These are phyloP conservation scores for Formica exsecta DNA, from an alignment of 1,140 invertebrate species.

Conservation along the genomic window DNA sequence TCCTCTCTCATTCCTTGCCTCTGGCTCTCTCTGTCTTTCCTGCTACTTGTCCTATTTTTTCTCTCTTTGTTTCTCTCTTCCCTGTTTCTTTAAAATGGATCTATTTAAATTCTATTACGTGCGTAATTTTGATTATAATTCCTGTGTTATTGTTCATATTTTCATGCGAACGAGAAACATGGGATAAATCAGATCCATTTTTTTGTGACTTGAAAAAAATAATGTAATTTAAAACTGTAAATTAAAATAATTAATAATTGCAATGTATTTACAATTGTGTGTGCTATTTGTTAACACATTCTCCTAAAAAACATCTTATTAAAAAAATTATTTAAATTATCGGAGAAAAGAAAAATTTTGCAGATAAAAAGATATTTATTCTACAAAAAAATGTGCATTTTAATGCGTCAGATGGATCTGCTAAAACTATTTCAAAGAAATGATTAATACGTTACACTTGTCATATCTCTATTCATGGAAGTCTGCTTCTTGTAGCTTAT, in stretches of 20 bases:
- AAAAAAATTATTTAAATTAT: background rate
- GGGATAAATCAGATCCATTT: background rate
- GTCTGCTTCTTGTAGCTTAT: background rate
- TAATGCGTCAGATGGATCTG: background rate
- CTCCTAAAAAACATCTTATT: background rate
- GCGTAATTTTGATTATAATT: background rate
- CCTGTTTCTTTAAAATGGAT: background rate
- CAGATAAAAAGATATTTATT: background rate
- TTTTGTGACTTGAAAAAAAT: background rate
- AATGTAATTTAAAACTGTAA: background rate
- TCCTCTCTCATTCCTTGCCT: slow-evolving; percentile 35
- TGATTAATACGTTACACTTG: background rate
- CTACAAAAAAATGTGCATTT: background rate
- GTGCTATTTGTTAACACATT: background rate
- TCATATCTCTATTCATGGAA: background rate
- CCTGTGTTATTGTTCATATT: background rate
- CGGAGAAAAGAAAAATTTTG: background rate
- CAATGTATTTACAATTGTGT: background rate
- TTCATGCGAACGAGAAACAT: background rate
- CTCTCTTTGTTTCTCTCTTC: slow-evolving; percentile 1
- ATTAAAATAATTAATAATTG: slow-evolving; percentile 8
- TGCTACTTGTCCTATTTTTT: slow-evolving; percentile 47
- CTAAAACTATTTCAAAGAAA: background rate
- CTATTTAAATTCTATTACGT: slow-evolving; percentile 18
- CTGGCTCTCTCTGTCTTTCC: slow-evolving; percentile 58